A percentile compares a stretch with the other conserved stretches of the same genome.
Conservation (phyloP, 1,140 invertebrate species). For the Akabosia matsudoensis region DNA sequence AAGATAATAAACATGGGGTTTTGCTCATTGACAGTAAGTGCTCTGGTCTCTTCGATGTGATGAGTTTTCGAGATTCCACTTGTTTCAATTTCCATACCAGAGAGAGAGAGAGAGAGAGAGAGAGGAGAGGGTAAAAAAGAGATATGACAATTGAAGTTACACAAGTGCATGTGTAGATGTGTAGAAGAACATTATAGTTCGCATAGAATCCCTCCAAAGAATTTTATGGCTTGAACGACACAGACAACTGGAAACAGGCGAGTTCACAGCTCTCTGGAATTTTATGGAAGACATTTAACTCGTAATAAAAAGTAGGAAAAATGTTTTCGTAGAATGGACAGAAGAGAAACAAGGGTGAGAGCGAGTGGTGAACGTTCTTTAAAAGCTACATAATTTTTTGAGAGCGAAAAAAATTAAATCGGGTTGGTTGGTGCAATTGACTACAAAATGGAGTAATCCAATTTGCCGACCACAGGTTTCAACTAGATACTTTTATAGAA, state of each 20-base stretch:
- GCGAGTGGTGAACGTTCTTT: too few relatives aligned
- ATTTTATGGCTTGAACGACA: slow-evolving; percentile 13
- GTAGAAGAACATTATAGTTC: background rate
- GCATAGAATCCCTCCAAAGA: too few relatives aligned
- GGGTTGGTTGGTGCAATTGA: too few relatives aligned
- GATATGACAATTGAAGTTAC: background rate
- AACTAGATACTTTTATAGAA: background rate
- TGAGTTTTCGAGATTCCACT: too few relatives aligned
- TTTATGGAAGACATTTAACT: slow-evolving; percentile 21
- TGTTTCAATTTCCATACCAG: too few relatives aligned
- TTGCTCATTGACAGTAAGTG: slow-evolving; percentile 2
- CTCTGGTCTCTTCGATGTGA: background rate
- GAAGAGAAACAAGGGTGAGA: too few relatives aligned
- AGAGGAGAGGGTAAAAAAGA: background rate
- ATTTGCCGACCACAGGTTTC: slow-evolving; percentile 12
- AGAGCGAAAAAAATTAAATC: too few relatives aligned
- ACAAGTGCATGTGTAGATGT: background rate
- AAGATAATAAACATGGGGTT: background rate
- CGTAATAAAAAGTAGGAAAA: slow-evolving; percentile 20
- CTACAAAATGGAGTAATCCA: slow-evolving; percentile 1
- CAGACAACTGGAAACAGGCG: slow-evolving; percentile 2
- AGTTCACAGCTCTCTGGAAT: slow-evolving; percentile 13
- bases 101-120: background rate
- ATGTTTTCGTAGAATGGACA: too few relatives aligned
- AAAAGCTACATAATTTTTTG: too few relatives aligned